A percentile compares a stretch with the other conserved stretches of the same genome.
These are phyloP conservation scores for Eidolon dupreanum DNA, from an alignment of 2,797 vertebrate genomes.

Conservation along the genomic window DNA sequence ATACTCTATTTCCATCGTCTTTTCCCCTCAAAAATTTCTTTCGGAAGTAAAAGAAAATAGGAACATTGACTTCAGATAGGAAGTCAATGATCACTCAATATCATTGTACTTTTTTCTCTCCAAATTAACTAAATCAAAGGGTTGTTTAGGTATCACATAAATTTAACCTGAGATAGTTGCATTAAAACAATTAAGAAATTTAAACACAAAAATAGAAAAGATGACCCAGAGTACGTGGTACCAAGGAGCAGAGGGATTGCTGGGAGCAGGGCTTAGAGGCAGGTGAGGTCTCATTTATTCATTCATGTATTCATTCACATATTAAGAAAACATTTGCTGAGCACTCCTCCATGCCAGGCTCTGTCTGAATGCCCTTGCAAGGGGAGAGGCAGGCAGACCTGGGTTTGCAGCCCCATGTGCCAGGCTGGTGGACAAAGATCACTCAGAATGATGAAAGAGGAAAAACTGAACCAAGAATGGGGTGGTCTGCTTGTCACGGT, in stretches of 20 bases:
- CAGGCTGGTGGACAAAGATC: background rate
- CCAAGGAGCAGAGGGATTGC: background rate
- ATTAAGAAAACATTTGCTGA: background rate
- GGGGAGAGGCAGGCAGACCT: background rate
- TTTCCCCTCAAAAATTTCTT: background rate
- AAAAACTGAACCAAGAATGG: background rate
- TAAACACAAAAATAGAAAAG: background rate
- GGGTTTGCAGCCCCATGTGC: background rate
- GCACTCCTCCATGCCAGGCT: background rate
- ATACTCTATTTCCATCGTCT: background rate
- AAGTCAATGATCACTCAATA: background rate
- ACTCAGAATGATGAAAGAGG: too few relatives aligned
- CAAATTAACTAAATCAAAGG: background rate
- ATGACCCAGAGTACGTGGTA: background rate
- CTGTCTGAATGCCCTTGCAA: background rate
- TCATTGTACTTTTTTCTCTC: background rate
- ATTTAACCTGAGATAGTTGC: background rate
- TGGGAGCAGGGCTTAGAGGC: background rate
- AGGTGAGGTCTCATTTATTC: background rate
- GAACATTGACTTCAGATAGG: background rate
- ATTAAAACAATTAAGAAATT: background rate
- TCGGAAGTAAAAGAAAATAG: background rate
- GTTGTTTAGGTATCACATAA: background rate
- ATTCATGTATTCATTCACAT: background rate
- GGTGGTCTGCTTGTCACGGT: background rate